Evolutionary conservation across 2,888 invertebrate genomes (phyloP).

Genomic region (Thelaira solivaga): DNA sequence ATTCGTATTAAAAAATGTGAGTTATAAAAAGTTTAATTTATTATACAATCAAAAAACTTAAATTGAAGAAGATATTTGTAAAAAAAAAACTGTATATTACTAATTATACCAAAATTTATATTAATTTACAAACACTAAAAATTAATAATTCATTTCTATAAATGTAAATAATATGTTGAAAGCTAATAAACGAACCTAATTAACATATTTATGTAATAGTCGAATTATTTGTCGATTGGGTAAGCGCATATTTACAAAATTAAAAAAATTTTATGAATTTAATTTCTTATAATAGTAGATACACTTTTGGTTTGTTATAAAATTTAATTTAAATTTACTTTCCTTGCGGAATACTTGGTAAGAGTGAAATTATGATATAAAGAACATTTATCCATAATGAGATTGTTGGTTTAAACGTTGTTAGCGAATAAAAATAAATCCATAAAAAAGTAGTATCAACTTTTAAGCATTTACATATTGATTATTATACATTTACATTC

Average conservation of each 20-base stretch:
- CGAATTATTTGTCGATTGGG: not conserved
- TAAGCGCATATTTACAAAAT: not conserved
- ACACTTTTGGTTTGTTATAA: not conserved
- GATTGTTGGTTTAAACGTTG: not conserved
- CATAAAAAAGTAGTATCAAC: slow-evolving; percentile 1
- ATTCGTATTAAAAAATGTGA: too few relatives aligned
- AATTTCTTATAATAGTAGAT: not conserved
- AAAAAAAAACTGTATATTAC: not conserved
- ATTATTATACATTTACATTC: not conserved
- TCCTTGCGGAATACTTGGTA: slow-evolving; percentile 41
- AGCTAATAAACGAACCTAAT: slow-evolving; percentile 9
- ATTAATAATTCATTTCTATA: not conserved
- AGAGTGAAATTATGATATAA: not conserved
- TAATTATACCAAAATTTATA: not conserved
- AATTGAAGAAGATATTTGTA: too few relatives aligned
- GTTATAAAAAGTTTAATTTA: too few relatives aligned
- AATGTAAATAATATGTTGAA: not conserved
- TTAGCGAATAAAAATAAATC: not conserved
- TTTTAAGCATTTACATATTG: slow-evolving; percentile 20
- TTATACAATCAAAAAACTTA: too few relatives aligned
- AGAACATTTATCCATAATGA: not conserved
- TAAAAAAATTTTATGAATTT: not conserved
- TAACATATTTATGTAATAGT: not conserved
- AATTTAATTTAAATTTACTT: not conserved
- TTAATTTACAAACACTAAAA: not conserved